These are phyloP conservation scores for Lepidochrysops patricia DNA, from an alignment of 2,888 invertebrate species.

Conservation along the genomic window DNA sequence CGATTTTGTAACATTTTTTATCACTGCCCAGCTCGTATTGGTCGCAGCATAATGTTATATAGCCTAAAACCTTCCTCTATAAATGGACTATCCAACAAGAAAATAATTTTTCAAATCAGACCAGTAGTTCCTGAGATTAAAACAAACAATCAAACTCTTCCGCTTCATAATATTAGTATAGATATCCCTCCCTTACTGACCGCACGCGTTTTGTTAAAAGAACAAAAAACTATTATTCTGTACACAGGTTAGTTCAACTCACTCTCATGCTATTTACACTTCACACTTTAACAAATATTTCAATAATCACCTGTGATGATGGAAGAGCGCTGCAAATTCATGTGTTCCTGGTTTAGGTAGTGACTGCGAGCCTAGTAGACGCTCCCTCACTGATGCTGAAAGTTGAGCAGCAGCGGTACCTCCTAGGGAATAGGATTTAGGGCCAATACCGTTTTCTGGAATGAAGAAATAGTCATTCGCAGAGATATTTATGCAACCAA, in stretches of 20 bases:
- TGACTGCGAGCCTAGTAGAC: conserved; percentile 90
- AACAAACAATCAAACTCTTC: no score
- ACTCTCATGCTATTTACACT: background rate
- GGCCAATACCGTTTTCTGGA: conserved; percentile 82
- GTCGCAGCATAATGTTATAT: no score
- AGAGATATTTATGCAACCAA: no score
- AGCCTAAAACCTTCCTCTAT: no score
- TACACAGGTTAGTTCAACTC: background rate
- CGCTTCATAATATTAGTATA: no score
- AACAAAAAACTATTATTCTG: background rate
- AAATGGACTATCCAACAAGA: no score
- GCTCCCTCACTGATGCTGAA: conserved; percentile 89
- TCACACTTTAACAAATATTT: background rate
- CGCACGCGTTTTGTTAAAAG: background rate
- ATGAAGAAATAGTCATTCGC: conserved; percentile 17
- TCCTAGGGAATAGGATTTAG: conserved; percentile 89
- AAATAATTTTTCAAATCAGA: no score
- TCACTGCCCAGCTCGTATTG: no score
- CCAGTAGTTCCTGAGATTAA: no score
- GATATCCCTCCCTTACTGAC: no score
- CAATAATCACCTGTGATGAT: conserved; percentile 70
- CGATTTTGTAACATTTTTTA: no score
- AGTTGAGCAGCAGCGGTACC: conserved; percentile 90
- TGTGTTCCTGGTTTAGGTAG: conserved; percentile 86
- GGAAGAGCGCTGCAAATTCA: conserved; percentile 78